A percentile compares a stretch with the other conserved stretches of the same genome.
Evolutionary conservation across 2,113 vertebrate species (phyloP).

Genomic region (Tetrao urogallus): DNA sequence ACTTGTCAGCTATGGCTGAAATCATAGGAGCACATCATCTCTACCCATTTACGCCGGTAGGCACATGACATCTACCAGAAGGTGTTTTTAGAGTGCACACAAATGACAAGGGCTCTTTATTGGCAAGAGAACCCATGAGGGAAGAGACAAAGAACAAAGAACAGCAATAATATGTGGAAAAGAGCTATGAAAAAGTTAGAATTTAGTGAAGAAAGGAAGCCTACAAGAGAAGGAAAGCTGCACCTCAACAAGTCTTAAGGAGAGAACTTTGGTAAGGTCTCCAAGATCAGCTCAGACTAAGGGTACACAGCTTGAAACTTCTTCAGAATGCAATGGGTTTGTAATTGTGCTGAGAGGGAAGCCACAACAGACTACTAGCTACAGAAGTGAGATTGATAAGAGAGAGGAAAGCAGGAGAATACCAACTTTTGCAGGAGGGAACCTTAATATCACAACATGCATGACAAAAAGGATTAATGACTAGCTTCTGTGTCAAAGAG

Average conservation of each 20-base stretch:
- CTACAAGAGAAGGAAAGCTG: background rate
- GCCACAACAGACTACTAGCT: background rate
- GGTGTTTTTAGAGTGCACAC: background rate
- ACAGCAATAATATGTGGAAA: background rate
- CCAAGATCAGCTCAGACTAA: background rate
- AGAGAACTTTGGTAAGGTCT: background rate
- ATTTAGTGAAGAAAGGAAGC: background rate
- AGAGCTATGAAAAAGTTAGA: background rate
- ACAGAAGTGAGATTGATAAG: background rate
- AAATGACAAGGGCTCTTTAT: background rate
- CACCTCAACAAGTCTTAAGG: background rate
- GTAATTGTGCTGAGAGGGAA: background rate
- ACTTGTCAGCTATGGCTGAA: too few species aligned
- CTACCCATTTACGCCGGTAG: too few species aligned
- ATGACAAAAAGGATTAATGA: rapidly evolving
- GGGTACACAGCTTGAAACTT: background rate
- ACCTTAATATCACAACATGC: background rate
- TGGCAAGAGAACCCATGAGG: background rate
- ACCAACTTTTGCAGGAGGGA: background rate
- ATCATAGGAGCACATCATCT: too few species aligned
- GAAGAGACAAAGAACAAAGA: background rate
- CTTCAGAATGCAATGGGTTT: background rate
- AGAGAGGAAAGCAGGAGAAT: background rate
- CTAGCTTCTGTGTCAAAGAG: rapidly evolving
- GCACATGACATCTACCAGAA: background rate